Evolutionary conservation across 2,888 invertebrate genomes (phyloP).

Genomic region (Tachina fera): DNA sequence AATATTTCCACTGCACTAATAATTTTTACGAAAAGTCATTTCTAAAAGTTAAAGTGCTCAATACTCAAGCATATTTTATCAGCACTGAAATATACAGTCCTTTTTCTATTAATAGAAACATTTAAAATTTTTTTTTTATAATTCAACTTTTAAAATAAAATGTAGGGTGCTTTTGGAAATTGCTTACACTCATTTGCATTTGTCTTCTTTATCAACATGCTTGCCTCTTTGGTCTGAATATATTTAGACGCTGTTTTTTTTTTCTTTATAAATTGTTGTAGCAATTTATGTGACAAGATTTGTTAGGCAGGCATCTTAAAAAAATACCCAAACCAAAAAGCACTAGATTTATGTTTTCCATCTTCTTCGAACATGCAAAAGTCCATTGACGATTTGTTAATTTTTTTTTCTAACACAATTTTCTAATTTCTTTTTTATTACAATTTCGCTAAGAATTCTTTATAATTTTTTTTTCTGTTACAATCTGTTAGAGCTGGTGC

Average conservation of each 20-base stretch:
- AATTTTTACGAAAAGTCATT: too few relatives aligned
- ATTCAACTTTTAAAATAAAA: neutral
- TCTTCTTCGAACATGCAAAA: conserved; percentile 43
- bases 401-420: conserved; percentile 49
- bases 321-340: conserved; percentile 26
- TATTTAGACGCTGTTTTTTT: conserved; percentile 20
- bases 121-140: too few relatives aligned
- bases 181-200: conserved; percentile 12
- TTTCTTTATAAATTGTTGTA: conserved; percentile 60
- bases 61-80: too few relatives aligned
- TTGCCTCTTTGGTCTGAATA: conserved; percentile 16
- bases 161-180: conserved; percentile 10
- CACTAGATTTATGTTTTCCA: conserved; percentile 62
- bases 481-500: conserved; percentile 16
- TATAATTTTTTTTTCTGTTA: neutral
- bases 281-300: conserved; percentile 67
- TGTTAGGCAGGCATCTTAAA: conserved; percentile 49
- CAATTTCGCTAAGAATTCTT: conserved; percentile 10
- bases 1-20: too few relatives aligned
- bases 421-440: conserved; percentile 49
- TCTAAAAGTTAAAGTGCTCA: too few relatives aligned
- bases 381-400: conserved; percentile 57
- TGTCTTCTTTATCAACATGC: neutral
- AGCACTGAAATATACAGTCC: too few relatives aligned
- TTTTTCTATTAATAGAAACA: too few relatives aligned